Evolutionary conservation across 92 coral and sea anemone species (phyloP).

Genomic region (Heteractis magnifica): DNA sequence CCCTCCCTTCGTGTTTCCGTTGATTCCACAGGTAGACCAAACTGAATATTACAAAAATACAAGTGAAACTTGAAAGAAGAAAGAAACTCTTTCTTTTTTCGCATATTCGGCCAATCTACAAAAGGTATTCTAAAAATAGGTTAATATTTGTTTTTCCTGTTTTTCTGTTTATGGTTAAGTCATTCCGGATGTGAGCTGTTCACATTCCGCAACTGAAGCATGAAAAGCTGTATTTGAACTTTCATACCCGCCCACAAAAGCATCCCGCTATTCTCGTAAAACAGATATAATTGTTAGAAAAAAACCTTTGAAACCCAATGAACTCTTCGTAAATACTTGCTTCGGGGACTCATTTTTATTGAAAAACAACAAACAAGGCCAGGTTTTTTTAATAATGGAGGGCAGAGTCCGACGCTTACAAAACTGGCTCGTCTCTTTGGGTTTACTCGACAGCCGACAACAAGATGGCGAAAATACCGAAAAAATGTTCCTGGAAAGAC

Average conservation of each 20-base stretch:
- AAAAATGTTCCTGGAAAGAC: constrained; percentile 38
- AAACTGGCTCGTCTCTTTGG: constrained; percentile 65
- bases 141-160: constrained; percentile 10
- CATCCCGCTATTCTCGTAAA: constrained; percentile 4
- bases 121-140: background rate
- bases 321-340: background rate
- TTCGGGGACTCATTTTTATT: background rate
- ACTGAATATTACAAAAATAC: background rate
- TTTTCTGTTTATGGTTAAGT: constrained; percentile 1
- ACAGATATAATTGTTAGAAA: background rate
- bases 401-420: constrained; percentile 27
- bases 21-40: background rate
- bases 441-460: constrained; percentile 41
- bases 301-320: constrained; percentile 2
- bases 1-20: background rate
- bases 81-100: background rate
- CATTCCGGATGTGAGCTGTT: constrained; percentile 37
- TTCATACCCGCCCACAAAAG: constrained; percentile 21
- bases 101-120: background rate
- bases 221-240: background rate
- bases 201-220: constrained; percentile 29
- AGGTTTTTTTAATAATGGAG: constrained; percentile 17
- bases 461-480: constrained; percentile 41
- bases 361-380: background rate
- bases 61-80: constrained; percentile 3